Evolutionary conservation across 2,113 vertebrate species (phyloP), one percentile per base, ranked within the genome.

Genomic region (Aythya baeri): DNA sequence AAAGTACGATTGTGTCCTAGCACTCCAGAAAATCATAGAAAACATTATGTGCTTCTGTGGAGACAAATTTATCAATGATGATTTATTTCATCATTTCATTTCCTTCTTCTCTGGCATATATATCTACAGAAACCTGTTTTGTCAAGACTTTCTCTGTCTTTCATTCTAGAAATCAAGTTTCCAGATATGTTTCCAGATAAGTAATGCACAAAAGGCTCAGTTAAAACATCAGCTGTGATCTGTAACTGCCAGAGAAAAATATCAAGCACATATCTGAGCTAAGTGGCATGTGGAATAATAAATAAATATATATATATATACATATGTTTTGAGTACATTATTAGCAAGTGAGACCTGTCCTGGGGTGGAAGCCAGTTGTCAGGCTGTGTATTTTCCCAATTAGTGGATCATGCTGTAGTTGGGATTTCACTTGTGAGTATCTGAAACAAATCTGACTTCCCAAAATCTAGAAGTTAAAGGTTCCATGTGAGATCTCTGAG

Each of bases 101-200:
- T 75, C 83, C 70, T 79, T 86, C 59, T 49, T 86, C 31, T 71
- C 49, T 75, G 61, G 49, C 49, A 34, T 20, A 36, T 57, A 38
- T 91, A 86, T 21, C 81, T 61, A 32, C n/a, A 88, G 55, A 80
- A 88, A 44, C 18, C 50, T 66, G 25, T 79, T 78, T 65, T 75
- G 41, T 57, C 0, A 0, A 79, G 81, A 10, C 57, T 92, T 62
- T 11, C 31, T 80, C 58, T 89, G 71, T 66, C 59, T 87, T 76
- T 54, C 27, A 3, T n/a, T 70, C 74, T 31, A 66, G 32, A 89
- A 96, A 95, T 79, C 49, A n/a, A 41, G 38, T 84, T 93, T 91
- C 52, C 38, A 12, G 46, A 31, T 8, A 85, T 78, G 67, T 46
- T 93, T 91, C 52, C 38, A 12, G 46, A 31, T 8, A 85, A 82